Evolutionary conservation across 2,888 invertebrate genomes (phyloP).

Genomic region (Drosophila robusta): DNA sequence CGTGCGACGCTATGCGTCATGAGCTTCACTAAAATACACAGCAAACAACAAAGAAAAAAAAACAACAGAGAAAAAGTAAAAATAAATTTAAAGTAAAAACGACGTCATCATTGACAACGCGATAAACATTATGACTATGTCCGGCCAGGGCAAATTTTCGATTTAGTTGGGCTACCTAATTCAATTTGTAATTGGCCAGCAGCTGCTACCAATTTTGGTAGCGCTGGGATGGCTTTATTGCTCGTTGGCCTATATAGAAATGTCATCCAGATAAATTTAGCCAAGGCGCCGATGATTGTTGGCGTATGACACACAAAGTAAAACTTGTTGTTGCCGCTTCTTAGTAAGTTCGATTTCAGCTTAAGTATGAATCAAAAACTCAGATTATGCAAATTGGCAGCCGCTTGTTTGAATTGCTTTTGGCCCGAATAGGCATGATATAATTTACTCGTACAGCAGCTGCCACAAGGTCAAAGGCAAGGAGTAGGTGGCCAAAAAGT

Average conservation of each 20-base stretch:
- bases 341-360: slow-evolving; percentile 53
- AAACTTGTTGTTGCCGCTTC: slow-evolving; percentile 57
- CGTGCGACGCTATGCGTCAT: slow-evolving; percentile 25
- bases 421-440: slow-evolving; percentile 25
- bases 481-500: slow-evolving; percentile 5
- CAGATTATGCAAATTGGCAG: slow-evolving; percentile 56
- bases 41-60: neutral
- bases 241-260: slow-evolving; percentile 42
- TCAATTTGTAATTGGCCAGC: slow-evolving; percentile 14
- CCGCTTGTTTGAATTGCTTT: slow-evolving; percentile 36
- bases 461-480: slow-evolving; percentile 24
- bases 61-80: neutral
- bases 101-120: slow-evolving; percentile 3
- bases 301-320: slow-evolving; percentile 57
- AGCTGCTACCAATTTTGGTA: slow-evolving; percentile 42
- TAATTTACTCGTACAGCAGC: slow-evolving; percentile 24
- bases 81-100: neutral
- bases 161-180: slow-evolving; percentile 43
- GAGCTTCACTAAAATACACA: neutral
- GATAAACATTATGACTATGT: slow-evolving; percentile 19
- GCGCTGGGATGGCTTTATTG: slow-evolving; percentile 20
- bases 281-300: slow-evolving; percentile 19
- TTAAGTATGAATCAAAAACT: slow-evolving; percentile 58
- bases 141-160: slow-evolving; percentile 7
- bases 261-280: slow-evolving; percentile 20